phyloP scores from a whole-genome alignment of 1,140 invertebrate genomes.

The Ptiloglossa arizonensis region DNA sequence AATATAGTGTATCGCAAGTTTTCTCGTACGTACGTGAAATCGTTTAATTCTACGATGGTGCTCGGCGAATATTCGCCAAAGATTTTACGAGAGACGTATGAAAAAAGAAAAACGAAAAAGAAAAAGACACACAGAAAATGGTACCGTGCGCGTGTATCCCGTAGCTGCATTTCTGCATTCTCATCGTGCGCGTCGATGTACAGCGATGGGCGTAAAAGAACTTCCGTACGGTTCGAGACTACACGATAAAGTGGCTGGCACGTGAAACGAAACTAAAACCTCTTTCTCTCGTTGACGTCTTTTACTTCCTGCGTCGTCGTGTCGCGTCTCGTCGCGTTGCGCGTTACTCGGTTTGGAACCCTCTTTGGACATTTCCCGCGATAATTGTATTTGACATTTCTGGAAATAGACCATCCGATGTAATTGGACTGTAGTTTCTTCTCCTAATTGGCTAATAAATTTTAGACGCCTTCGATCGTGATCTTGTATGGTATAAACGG shows the following conservation, averaged over 20 bases:
- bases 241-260: slow-evolving; percentile 26
- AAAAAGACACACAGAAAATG: neutral
- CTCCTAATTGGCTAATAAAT: slow-evolving; percentile 12
- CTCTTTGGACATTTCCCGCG: neutral
- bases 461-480: neutral
- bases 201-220: slow-evolving; percentile 27
- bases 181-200: slow-evolving; percentile 1
- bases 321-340: no score
- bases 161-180: slow-evolving; percentile 14
- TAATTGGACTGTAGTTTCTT: neutral
- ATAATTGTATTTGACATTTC: slow-evolving; percentile 14
- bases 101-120: neutral
- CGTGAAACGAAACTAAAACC: slow-evolving; percentile 48
- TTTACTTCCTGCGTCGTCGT: slow-evolving; percentile 28
- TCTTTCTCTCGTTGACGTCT: neutral
- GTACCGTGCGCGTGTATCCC: neutral
- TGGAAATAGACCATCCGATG: neutral
- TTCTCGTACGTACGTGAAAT: no score
- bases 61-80: neutral
- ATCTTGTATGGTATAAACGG: no score
- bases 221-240: slow-evolving; percentile 38
- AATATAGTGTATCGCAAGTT: no score
- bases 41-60: no score
- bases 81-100: neutral
- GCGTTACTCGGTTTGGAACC: neutral